Base-by-base conservation (phyloP, 2,888 invertebrate species). In the Drosophila buzzatii region DNA sequence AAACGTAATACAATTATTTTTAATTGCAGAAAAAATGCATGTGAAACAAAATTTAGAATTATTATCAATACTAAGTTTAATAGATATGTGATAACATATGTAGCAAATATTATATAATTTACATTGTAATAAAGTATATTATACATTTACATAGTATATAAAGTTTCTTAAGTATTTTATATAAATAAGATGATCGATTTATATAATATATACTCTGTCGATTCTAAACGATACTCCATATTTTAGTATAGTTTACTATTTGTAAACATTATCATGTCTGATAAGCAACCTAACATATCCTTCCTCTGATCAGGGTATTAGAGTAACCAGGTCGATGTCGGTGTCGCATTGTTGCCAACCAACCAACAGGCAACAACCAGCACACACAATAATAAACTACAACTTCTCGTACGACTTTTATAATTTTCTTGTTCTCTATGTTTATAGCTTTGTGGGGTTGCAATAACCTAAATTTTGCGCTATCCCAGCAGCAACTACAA, bases 401-500 rank as follows among this genome's bases (percentile, higher is more conserved):
- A 80, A 55, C 67, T 77, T 37, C 14, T 37, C 37, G 37, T 37
- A 37, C 37, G 37, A 14, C 37, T 37, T 73, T 61, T 79, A 76
- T 63, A 39, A 23, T 42, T 70, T 66, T 81, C 6, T 27, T 73
- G 73, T 14, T 16, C 6, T 16, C 8, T 66, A 62, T 68, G 77
- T 77, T 64, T 66, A 65, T 70, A 60, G 63, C 41, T 27, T 52
- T 57, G 42, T 51, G 61, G 47, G 49, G 64, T 44, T 35, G 65
- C 57, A 16, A 70, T 76, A 75, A 76, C 79, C 79, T 70, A 65
- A 45, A 79, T 79, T 74, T 79, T 69, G 35, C 52, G 62, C 62
- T 61, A 60, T 63, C 41, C 57, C 68, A 73, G 53, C 68, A 73
- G 64, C 70, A 79, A 75, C 62, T 56, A 71, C 39, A 66, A 56